These are phyloP conservation scores for Arbacia lixula DNA, from an alignment of 53 echinoderm and acorn worm genomes.

Conservation along the genomic window DNA sequence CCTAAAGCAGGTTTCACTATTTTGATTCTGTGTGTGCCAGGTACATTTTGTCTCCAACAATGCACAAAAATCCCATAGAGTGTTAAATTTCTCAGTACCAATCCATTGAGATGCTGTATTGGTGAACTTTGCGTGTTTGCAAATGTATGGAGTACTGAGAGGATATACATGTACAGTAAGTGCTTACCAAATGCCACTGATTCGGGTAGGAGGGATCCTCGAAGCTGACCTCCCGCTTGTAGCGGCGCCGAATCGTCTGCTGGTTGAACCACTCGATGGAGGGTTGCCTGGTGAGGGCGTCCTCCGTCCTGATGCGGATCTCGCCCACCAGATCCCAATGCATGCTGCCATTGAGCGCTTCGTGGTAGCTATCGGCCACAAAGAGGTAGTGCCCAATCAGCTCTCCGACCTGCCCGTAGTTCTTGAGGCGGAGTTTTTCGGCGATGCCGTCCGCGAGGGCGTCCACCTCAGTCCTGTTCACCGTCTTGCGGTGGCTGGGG, in stretches of 20 bases:
- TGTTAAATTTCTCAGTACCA: neutral
- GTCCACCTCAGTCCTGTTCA: constrained; percentile 80
- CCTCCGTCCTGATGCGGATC: constrained; percentile 76
- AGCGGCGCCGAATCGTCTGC: constrained; percentile 83
- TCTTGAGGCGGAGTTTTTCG: constrained; percentile 65
- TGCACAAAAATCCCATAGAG: neutral
- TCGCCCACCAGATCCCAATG: constrained; percentile 18
- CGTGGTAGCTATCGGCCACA: constrained; percentile 73
- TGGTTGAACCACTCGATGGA: constrained; percentile 86
- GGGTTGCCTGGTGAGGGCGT: constrained; percentile 51
- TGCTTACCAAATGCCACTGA: constrained; percentile 97
- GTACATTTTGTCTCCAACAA: no score
- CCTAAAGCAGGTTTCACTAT: no score
- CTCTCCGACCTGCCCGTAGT: constrained; percentile 92
- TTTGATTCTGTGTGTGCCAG: no score
- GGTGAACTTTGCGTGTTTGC: neutral
- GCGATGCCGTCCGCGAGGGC: constrained; percentile 74
- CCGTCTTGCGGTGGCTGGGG: constrained; percentile 55
- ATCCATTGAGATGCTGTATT: neutral
- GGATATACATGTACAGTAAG: neutral
- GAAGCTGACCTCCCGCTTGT: constrained; percentile 73
- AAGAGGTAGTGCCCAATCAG: constrained; percentile 88
- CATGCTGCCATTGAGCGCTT: constrained; percentile 75
- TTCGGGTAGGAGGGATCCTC: constrained; percentile 74
- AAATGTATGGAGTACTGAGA: no score